Conservation (phyloP, 2,797 vertebrate species). For the Heterohyrax brucei region DNA sequence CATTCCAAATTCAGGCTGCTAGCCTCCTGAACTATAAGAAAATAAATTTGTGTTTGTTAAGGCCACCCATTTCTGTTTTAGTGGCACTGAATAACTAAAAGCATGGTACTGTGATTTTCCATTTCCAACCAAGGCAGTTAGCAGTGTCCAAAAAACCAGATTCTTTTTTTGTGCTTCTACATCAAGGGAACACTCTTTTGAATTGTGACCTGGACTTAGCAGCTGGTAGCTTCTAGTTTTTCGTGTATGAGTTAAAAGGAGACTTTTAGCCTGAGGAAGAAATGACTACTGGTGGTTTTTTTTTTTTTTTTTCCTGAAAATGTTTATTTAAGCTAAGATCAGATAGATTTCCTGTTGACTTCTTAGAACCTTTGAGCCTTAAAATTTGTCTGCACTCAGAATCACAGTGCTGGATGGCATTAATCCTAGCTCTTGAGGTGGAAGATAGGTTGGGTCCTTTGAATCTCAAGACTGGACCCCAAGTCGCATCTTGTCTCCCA, state of each 20-base stretch:
- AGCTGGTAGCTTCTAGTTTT: not conserved
- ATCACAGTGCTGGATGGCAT: not conserved
- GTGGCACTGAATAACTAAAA: not conserved
- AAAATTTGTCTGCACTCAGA: not conserved
- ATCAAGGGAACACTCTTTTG: not conserved
- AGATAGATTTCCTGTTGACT: not conserved
- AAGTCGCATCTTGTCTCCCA: not conserved
- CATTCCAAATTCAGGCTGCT: no score
- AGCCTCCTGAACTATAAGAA: no score
- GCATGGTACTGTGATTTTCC: not conserved
- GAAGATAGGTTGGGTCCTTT: not conserved
- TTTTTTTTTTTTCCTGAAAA: not conserved
- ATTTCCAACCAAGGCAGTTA: not conserved
- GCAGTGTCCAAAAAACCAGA: not conserved
- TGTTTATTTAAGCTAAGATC: not conserved
- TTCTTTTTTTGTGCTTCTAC: not conserved
- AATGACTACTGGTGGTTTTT: not conserved
- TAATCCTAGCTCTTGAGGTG: not conserved
- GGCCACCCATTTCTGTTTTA: no score
- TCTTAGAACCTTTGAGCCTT: not conserved
- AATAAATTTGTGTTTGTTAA: no score
- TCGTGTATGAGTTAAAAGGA: not conserved
- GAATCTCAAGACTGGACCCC: not conserved
- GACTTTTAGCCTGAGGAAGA: not conserved
- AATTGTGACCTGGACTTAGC: not conserved